Evolutionary conservation across 2,888 invertebrate genomes (phyloP), one percentile per base, ranked within the genome.

Genomic region (Dilophus febrilis): DNA sequence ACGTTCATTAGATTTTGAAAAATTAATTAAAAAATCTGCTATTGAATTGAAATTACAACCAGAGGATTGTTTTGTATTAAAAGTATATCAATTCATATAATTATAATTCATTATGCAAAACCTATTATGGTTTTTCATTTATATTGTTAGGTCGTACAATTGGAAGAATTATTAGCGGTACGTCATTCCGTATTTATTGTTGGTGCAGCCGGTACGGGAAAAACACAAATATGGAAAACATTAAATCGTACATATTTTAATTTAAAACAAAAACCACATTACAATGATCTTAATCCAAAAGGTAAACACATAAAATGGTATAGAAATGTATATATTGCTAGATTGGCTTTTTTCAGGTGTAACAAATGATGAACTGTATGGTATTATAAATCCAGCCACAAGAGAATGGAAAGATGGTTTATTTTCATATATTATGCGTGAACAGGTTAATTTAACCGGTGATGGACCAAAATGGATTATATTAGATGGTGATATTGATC

Each of bases 391-490:
- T 65, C 83, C 91, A 2, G 71, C 88, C 0, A 92, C 92, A 0
- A 70, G 92, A 49, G 94, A 94, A 62, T 94, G 92, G 92, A 90
- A 83, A 54, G 67, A 71, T 63, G 90, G 91, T 18, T 64, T 94
- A 38, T 85, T 94, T 58, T 94, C 94, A 0, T 81, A 84, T 0
- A 74, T 94, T 39, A 92, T 95, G 85, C 67, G 94, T 45, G 92
- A 94, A 53, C 82, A 90, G 66, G 85, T 91, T 3, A 90, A 91
- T 56, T 71, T 90, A 72, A 64, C 74, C 1, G 81, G 81, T 0
- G 79, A 82, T 48, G 78, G 79, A 10, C 83, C 86, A 1, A 91
- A 91, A 57, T 95, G 94, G 94, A 88, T 95, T 48, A 81, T 94
- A 17, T 70, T 92, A 37, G 94, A 95, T 57, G 94, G 94, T 7